These are phyloP conservation scores for Turritopsis rubra DNA, from an alignment of 30 jellyfish, hydroid and myxozoan genomes.

Conservation along the genomic window DNA sequence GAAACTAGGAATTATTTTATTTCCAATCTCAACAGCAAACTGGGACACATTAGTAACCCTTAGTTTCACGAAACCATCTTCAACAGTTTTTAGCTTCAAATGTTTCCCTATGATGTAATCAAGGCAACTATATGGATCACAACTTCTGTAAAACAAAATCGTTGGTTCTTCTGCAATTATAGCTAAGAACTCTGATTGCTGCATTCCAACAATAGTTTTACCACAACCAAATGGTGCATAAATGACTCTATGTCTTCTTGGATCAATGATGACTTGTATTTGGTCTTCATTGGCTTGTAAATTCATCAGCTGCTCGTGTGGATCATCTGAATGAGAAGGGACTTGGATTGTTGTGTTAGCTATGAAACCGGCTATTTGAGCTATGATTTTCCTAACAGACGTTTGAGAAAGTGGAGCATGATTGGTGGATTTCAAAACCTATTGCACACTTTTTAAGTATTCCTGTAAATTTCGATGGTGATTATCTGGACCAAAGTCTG, in stretches of 20 bases:
- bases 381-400: not conserved
- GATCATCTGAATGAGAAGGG: not conserved
- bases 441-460: not conserved
- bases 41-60: not conserved
- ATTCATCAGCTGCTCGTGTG: not conserved
- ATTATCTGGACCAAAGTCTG: not conserved
- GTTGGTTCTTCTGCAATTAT: not conserved
- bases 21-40: not conserved
- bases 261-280: not conserved
- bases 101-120: not conserved
- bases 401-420: not conserved
- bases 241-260: not conserved
- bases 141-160: not conserved
- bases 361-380: not conserved
- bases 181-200: not conserved
- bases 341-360: not conserved
- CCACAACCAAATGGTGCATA: not conserved
- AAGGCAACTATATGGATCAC: not conserved
- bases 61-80: not conserved
- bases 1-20: not conserved
- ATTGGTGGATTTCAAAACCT: not conserved
- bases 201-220: not conserved
- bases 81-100: not conserved
- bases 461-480: not conserved
- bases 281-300: not conserved